Conservation (phyloP, 1,140 invertebrate species). For the Ostrea edulis region DNA sequence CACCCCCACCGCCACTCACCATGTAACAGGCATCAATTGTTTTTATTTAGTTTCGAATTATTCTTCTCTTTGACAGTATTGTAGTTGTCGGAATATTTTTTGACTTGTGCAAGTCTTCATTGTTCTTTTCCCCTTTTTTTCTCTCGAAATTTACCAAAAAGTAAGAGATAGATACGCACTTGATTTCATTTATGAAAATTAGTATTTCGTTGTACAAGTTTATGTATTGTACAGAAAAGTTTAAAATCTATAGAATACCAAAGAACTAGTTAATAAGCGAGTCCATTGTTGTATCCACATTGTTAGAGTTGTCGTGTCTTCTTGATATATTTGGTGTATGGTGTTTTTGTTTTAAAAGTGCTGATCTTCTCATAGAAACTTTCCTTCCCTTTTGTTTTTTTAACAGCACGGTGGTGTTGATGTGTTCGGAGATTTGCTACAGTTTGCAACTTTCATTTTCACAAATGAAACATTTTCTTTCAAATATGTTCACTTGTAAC, state of each 20-base stretch:
- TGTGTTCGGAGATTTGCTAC: not conserved
- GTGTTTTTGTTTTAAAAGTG: not conserved
- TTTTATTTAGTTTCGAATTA: not conserved
- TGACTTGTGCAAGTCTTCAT: not conserved
- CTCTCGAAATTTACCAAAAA: slow-evolving; percentile 19
- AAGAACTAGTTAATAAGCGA: slow-evolving; percentile 3
- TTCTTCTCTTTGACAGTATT: not conserved
- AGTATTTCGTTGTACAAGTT: not conserved
- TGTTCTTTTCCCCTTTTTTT: not conserved
- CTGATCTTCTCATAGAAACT: not conserved
- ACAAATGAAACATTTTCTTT: too few species aligned
- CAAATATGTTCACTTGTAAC: not conserved
- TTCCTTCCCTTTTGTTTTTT: not conserved
- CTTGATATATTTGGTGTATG: not conserved
- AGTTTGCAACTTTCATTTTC: not conserved
- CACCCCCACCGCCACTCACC: slow-evolving; percentile 11
- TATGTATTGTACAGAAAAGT: slow-evolving; percentile 14
- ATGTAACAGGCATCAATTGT: not conserved
- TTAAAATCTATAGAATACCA: slow-evolving; percentile 25
- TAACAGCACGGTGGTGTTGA: not conserved
- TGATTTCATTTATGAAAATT: not conserved
- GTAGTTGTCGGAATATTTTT: not conserved
- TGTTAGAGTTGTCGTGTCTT: not conserved
- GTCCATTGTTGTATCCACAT: slow-evolving; percentile 24
- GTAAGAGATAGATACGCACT: not conserved